phyloP scores from a whole-genome alignment of 2,888 invertebrate genomes.

The Eupithecia abbreviata region DNA sequence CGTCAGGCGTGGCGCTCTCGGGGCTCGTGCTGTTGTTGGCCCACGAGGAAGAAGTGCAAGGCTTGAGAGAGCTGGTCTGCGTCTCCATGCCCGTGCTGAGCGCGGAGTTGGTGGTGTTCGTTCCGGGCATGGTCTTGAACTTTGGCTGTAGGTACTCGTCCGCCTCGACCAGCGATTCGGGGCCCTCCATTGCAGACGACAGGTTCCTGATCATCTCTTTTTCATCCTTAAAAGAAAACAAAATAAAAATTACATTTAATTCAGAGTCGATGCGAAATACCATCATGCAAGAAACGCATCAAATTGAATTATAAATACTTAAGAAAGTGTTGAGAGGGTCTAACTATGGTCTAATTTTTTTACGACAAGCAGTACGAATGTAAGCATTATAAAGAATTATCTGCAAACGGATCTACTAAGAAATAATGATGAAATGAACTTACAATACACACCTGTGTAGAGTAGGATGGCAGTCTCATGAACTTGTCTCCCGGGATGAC shows the following conservation, averaged over 20 bases:
- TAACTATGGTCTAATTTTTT: background rate
- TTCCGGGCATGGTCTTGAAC: conserved; percentile 80
- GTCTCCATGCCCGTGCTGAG: conserved; percentile 71
- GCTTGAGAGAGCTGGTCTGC: conserved; percentile 71
- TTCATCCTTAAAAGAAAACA: conserved; percentile 87
- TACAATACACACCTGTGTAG: conserved; percentile 71
- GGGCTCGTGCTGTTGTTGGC: conserved; percentile 81
- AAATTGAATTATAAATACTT: background rate
- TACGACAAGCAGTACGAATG: background rate
- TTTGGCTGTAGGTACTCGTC: conserved; percentile 96
- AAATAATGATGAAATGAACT: conserved; percentile 21
- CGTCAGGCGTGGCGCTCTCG: conserved; percentile 83
- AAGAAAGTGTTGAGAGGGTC: too few species aligned
- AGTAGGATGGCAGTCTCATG: conserved; percentile 90
- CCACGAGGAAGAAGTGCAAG: conserved; percentile 80
- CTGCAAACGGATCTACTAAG: background rate
- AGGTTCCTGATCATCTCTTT: conserved; percentile 91
- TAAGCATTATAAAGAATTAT: background rate
- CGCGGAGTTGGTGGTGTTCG: conserved; percentile 62
- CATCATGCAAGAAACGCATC: background rate
- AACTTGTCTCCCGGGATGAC: conserved; percentile 96
- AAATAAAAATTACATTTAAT: conserved; percentile 11
- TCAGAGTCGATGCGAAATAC: background rate
- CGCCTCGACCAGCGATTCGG: conserved; percentile 91
- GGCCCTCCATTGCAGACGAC: conserved; percentile 89